Base-by-base conservation (phyloP, 1,140 invertebrate species). In the Agrypnia vestita region DNA sequence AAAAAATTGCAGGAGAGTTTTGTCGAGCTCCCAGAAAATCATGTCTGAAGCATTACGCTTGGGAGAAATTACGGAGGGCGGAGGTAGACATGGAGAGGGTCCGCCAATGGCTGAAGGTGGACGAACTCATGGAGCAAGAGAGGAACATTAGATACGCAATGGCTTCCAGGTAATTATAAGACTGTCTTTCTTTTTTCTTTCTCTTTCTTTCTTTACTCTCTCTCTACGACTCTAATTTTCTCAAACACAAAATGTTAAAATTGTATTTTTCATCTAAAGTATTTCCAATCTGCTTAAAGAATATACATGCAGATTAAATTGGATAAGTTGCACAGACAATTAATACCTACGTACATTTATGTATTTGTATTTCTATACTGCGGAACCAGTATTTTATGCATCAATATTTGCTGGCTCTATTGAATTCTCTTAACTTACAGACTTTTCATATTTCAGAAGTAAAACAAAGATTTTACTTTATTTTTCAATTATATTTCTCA, bases 111-210 rank as follows among this genome's bases (percentile, higher is more conserved):
- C 89, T 99, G 47, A 96, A 96, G 86, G 91, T 99, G 82, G 98
- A 99, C 85, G 97, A 99, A 84, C 89, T 99, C n/a, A 91, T 98
- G 64, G 97, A 99, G 85, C 96, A 98, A 85, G 97, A 99, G 89
- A 89, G 96, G 62, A 94, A 95, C 84, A 94, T 98, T n/a, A 88
- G 96, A 1, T 91, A 94, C 4, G 93, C 94, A 76, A 96, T 99
- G 93, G 93, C 96, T 0, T 96, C 94, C 56, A 90, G 89, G 89
- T 89, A 72, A 71, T 11, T 62, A 7, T 9, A 15, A 56, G n/a
- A 35, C 6, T 19, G 53, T 15, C n/a, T 17, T 3, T 51, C 49
- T n/a, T n/a, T n/a, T n/a, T n/a, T n/a, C n/a, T n/a, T n/a, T n/a
- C n/a, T n/a, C n/a, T n/a, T n/a, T n/a, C n/a, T n/a, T n/a, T n/a